Conservation (phyloP, 2,797 vertebrate genomes). For the Characodon lateralis region DNA sequence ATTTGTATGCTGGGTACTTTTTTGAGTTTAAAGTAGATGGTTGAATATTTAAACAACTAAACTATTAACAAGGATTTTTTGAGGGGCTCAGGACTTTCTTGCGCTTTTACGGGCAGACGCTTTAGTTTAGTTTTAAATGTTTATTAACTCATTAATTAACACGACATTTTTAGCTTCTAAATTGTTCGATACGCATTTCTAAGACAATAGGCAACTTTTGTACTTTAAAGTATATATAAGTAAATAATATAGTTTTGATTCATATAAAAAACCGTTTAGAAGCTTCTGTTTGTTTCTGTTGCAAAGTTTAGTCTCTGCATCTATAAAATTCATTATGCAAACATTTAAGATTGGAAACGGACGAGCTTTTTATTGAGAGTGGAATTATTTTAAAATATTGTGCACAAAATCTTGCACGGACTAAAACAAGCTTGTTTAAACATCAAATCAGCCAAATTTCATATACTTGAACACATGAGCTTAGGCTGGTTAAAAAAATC, state of each 20-base stretch:
- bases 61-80: too few relatives aligned
- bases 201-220: neutral
- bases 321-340: too few relatives aligned
- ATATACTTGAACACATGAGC: too few relatives aligned
- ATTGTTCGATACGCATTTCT: neutral
- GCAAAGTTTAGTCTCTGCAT: neutral
- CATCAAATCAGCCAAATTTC: too few relatives aligned
- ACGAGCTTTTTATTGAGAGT: too few relatives aligned
- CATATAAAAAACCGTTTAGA: neutral
- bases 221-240: neutral
- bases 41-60: neutral
- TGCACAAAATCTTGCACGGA: too few relatives aligned
- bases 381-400: too few relatives aligned
- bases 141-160: neutral
- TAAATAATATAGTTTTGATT: neutral
- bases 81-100: neutral
- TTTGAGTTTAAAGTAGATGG: neutral
- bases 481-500: too few relatives aligned
- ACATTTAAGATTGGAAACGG: too few relatives aligned
- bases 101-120: constrained; percentile 12
- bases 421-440: too few relatives aligned
- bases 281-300: neutral
- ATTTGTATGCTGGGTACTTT: neutral
- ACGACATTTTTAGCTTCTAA: neutral
- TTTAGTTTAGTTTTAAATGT: neutral